Evolutionary conservation across 1,140 invertebrate genomes (phyloP).

Genomic region (Papilio aristodemus): DNA sequence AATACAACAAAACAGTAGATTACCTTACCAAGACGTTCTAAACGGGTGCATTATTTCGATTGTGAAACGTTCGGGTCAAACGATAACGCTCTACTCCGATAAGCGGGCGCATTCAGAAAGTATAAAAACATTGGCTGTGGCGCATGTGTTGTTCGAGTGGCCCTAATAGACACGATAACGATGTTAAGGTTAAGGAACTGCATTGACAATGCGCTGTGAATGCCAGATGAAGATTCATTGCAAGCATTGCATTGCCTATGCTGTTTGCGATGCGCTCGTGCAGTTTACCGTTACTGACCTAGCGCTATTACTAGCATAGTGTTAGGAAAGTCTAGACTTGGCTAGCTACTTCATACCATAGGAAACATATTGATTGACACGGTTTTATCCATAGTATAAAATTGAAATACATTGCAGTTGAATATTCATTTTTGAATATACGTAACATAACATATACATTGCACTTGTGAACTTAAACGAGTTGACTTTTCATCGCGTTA

Average conservation of each 20-base stretch:
- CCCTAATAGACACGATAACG: constrained; percentile 56
- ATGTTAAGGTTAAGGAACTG: constrained; percentile 66
- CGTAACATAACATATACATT: too few species aligned
- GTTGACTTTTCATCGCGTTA: constrained; percentile 23
- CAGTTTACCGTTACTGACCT: constrained; percentile 66
- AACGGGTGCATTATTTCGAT: constrained; percentile 24
- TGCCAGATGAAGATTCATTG: constrained; percentile 58
- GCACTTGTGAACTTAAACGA: constrained; percentile 19
- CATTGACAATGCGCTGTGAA: constrained; percentile 45
- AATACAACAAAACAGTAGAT: neutral
- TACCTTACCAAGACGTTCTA: constrained; percentile 1
- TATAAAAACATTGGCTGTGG: constrained; percentile 45
- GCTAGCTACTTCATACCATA: constrained; percentile 34
- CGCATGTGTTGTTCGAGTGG: constrained; percentile 44
- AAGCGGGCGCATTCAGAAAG: constrained; percentile 62
- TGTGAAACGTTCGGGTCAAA: constrained; percentile 51
- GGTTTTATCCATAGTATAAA: too few species aligned
- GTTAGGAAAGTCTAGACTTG: constrained; percentile 42
- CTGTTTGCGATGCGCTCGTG: constrained; percentile 58
- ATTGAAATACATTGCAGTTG: too few species aligned
- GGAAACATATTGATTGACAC: too few species aligned
- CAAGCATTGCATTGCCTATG: constrained; percentile 38
- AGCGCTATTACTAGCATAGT: constrained; percentile 48
- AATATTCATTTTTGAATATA: too few species aligned
- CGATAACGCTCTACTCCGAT: constrained; percentile 60